Conservation (phyloP, 1,140 invertebrate species). For the Stenopsyche tienmushanensis region DNA sequence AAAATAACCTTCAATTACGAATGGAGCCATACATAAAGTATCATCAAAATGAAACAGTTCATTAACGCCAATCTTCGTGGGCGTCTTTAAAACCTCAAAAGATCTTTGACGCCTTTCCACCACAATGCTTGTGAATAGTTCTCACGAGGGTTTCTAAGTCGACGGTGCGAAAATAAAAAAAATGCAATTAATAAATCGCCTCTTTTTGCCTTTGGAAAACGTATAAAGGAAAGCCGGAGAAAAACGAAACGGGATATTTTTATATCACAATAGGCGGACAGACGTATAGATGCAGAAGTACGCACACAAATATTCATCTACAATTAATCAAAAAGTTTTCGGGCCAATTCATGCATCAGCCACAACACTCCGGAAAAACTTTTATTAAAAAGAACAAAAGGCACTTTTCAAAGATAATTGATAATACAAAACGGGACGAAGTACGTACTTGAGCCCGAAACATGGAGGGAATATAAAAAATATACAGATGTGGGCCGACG, state of each 20-base stretch:
- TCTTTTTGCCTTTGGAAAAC: conserved; percentile 9
- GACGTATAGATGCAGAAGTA: conserved; percentile 8
- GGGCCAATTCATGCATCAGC: conserved; percentile 31
- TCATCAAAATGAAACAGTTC: too few species aligned
- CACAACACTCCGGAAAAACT: conserved; percentile 38
- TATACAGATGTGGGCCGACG: conserved; percentile 27
- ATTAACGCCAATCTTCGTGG: too few species aligned
- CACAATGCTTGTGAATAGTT: too few species aligned
- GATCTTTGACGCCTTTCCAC: too few species aligned
- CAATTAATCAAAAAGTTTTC: conserved; percentile 34
- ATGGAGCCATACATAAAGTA: too few species aligned
- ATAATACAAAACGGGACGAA: conserved; percentile 38
- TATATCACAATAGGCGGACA: conserved; percentile 6
- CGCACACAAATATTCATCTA: conserved; percentile 23
- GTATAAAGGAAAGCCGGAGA: conserved; percentile 5
- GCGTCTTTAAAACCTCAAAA: too few species aligned
- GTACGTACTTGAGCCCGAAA: conserved; percentile 27
- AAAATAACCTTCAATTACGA: too few species aligned
- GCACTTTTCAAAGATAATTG: conserved; percentile 40
- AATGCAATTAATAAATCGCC: conserved; percentile 10
- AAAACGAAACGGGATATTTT: conserved; percentile 17
- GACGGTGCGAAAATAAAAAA: conserved; percentile 19
- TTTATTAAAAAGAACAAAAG: conserved; percentile 42
- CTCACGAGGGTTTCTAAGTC: too few species aligned
- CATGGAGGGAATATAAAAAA: conserved; percentile 29